These are phyloP conservation scores for Dipodomys stephensi DNA, from an alignment of 2,113 vertebrate genomes.

Conservation along the genomic window DNA sequence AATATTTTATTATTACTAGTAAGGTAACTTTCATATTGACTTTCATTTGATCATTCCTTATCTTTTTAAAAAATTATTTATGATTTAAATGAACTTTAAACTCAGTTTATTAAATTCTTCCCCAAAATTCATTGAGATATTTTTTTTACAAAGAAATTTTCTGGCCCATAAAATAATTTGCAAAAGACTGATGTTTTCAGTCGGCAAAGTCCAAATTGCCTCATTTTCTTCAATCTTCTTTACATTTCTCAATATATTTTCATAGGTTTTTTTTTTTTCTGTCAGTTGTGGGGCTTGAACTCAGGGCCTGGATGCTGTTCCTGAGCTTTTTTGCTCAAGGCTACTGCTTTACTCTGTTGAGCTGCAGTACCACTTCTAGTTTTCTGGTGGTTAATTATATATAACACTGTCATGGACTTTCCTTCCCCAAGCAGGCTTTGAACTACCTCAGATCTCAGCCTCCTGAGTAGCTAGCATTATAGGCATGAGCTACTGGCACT, in stretches of 20 bases:
- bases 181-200: conserved; percentile 3
- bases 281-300: no score
- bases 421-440: no score
- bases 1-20: conserved; percentile 25
- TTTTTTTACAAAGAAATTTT: conserved; percentile 12
- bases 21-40: neutral
- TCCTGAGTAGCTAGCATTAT: no score
- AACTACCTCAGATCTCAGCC: no score
- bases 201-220: neutral
- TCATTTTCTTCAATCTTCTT: conserved; percentile 30
- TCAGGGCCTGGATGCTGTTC: no score
- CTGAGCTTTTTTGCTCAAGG: no score
- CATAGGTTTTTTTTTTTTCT: neutral
- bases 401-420: no score
- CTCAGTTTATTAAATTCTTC: neutral
- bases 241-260: conserved; percentile 6
- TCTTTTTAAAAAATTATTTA: conserved; percentile 33
- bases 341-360: no score
- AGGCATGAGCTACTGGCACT: no score
- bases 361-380: no score
- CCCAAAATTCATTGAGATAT: neutral
- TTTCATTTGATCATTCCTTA: neutral
- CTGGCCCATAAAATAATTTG: conserved; percentile 20
- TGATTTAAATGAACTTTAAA: conserved; percentile 34
- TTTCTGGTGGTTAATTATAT: no score